Percentiles rank a stretch among this genome's conserved stretches.
Evolutionary conservation across 1,140 invertebrate species (phyloP).

Genomic region (Conus ventricosus): DNA sequence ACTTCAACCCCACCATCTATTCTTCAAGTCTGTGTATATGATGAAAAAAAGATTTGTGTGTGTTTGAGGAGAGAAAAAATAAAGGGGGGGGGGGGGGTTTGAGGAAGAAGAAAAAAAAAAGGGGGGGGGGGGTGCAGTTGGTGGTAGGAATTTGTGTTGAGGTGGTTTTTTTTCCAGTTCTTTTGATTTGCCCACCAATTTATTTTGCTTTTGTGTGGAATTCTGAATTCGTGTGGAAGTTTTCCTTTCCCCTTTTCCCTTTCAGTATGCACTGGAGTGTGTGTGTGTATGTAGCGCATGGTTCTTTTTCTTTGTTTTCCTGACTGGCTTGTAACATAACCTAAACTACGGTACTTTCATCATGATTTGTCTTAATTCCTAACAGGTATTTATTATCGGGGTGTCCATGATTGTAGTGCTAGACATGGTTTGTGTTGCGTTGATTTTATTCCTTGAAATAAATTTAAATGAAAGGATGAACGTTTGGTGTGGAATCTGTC

Average conservation of each 20-base stretch:
- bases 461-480: slow-evolving; percentile 3
- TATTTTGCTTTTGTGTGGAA: not conserved
- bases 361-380: not conserved
- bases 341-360: not conserved
- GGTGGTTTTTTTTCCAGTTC: not conserved
- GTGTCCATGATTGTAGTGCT: not conserved
- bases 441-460: slow-evolving; percentile 3
- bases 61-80: no score
- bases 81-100: no score
- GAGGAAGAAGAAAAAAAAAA: no score
- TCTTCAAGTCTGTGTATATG: not conserved
- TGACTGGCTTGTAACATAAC: not conserved
- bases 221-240: not conserved
- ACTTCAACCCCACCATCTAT: no score
- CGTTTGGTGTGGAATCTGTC: not conserved
- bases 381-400: not conserved
- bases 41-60: not conserved
- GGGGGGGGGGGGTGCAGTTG: no score
- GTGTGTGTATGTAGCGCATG: not conserved
- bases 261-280: not conserved
- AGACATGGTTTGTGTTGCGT: not conserved
- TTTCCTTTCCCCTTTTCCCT: not conserved
- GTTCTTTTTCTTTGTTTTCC: not conserved
- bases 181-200: no score
- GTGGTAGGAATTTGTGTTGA: not conserved